Evolutionary conservation across 2,113 vertebrate genomes (phyloP).

Genomic region (Eupsittula cactorum): DNA sequence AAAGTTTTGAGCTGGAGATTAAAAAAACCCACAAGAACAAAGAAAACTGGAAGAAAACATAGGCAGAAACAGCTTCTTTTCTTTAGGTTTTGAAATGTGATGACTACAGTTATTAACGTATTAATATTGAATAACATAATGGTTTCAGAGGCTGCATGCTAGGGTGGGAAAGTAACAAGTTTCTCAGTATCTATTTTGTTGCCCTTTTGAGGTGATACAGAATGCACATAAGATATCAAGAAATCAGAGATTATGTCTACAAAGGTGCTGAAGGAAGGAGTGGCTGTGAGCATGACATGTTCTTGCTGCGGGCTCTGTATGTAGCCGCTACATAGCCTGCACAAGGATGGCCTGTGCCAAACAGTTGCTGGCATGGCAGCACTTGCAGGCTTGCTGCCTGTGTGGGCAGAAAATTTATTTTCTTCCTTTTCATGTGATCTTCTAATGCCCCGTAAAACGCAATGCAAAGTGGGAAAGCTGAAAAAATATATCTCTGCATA

Average conservation of each 20-base stretch:
- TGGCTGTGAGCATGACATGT: accelerated
- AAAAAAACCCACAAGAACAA: neutral
- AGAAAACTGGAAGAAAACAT: neutral
- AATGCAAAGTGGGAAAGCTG: neutral
- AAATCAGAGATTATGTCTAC: neutral
- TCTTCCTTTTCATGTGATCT: neutral
- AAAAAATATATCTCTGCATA: neutral
- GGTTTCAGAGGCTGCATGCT: neutral
- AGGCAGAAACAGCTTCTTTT: neutral
- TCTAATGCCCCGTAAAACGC: neutral
- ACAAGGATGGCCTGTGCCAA: accelerated
- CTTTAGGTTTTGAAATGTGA: neutral
- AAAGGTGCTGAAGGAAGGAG: neutral
- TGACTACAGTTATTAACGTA: neutral
- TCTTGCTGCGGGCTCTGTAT: neutral
- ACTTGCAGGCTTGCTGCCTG: neutral
- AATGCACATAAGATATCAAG: neutral
- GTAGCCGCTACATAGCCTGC: accelerated
- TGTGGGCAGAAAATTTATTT: neutral
- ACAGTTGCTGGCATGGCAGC: accelerated
- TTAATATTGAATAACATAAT: neutral
- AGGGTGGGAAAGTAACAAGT: neutral
- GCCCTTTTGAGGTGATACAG: neutral
- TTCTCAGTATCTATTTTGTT: neutral
- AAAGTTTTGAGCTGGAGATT: neutral